Evolutionary conservation across 1,140 invertebrate species (phyloP).

Genomic region (Aplysia californica): DNA sequence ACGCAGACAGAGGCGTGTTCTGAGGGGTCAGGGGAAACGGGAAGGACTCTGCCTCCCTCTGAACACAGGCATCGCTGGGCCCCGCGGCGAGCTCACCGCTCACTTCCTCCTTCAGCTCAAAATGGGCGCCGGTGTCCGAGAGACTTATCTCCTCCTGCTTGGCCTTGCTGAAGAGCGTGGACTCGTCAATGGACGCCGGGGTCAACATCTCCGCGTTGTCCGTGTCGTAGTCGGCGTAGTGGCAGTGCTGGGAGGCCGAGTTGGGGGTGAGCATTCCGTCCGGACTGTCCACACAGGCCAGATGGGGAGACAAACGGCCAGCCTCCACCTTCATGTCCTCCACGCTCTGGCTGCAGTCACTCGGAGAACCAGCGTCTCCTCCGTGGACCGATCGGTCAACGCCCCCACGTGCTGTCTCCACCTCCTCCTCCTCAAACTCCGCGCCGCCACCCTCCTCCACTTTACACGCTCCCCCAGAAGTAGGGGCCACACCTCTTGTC

Average conservation of each 20-base stretch:
- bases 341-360: background rate
- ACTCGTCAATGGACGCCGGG: too few species aligned
- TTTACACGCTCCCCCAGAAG: too few species aligned
- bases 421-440: too few species aligned
- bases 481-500: too few species aligned
- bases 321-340: too few species aligned
- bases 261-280: conserved; percentile 4
- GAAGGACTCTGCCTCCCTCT: background rate
- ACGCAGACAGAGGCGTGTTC: background rate
- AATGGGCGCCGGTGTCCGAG: background rate
- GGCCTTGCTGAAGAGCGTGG: background rate
- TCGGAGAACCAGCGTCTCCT: background rate
- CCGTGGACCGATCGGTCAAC: background rate
- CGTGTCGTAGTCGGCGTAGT: too few species aligned
- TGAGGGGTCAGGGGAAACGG: conserved; percentile 8
- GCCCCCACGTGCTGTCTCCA: too few species aligned
- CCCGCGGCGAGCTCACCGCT: background rate
- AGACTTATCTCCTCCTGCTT: background rate
- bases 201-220: too few species aligned
- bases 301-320: too few species aligned
- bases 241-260: too few species aligned
- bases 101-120: background rate
- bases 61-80: background rate
- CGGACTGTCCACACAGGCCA: conserved; percentile 15
- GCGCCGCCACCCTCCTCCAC: too few species aligned